Base-by-base conservation (phyloP, 2,797 vertebrate genomes). In the Leptatherina wallacei region DNA sequence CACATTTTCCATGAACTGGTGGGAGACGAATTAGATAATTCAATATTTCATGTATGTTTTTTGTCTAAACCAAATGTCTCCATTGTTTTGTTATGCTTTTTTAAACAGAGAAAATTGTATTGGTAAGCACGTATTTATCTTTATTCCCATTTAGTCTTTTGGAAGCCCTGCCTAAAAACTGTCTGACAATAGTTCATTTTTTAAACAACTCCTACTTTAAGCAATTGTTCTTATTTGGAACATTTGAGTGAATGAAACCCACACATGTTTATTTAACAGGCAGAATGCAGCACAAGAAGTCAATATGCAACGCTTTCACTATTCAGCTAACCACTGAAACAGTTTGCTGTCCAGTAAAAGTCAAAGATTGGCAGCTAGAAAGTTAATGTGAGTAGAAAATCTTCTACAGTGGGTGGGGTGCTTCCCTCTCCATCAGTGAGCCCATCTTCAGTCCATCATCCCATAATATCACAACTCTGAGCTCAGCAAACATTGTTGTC, bases 401-500 rank as follows among this genome's bases (percentile, higher is more conserved):
- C 60, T 69, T 64, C 47, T 1, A 0, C 76, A 74, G 69, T 75
- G 72, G 64, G 61, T 75, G 73, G 69, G 71, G 57, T 49, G 80
- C 66, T 69, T 78, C 66, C 54, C 77, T 71, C 70, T 55, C 71
- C 40, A 57, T 78, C 81, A 77, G 77, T 7, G 32, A 62, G 73
- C 78, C 73, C 82, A 81, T 84, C 79, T 80, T 57, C 71, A 61
- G 71, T 63, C 80, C 61, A 65, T 83, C 81, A 80, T 88, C 68
- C 73, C 75, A 3, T 36, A 67, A 73, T 72, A 71, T 81, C 79
- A 82, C 78, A 86, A 79, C 78, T 91, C 82, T 71, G 84, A 89
- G 83, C 86, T 90, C 81, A 87, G 88, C 89, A 91, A 92, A 92
- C 73, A 69, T 80, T 87, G 86, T 77, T 55, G 40, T 83, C 85